Evolutionary conservation across 2,888 invertebrate genomes (phyloP).

Genomic region (Philereme transversata): DNA sequence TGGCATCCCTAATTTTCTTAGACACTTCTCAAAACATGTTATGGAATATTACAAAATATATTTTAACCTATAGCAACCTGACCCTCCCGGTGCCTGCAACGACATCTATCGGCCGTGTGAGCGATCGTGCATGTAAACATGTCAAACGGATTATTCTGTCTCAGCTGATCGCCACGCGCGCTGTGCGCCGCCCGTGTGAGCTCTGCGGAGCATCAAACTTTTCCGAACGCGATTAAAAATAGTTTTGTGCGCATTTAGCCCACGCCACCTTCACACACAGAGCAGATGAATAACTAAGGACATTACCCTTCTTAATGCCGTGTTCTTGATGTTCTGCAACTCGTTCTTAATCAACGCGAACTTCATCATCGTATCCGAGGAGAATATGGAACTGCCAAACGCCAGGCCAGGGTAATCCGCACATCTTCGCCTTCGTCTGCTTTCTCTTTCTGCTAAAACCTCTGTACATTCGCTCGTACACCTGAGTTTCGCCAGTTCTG

Average conservation of each 20-base stretch:
- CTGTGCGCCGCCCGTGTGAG: slow-evolving; percentile 49
- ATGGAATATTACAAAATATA: too few relatives aligned
- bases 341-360: slow-evolving; percentile 98
- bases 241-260: slow-evolving; percentile 79
- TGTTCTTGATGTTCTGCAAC: slow-evolving; percentile 98
- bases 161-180: slow-evolving; percentile 80
- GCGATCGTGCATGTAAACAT: slow-evolving; percentile 73
- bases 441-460: slow-evolving; percentile 93
- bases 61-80: slow-evolving; percentile 41
- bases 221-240: slow-evolving; percentile 75
- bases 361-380: slow-evolving; percentile 98
- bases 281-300: slow-evolving; percentile 77
- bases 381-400: slow-evolving; percentile 96
- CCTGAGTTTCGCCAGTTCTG: slow-evolving; percentile 92
- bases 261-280: slow-evolving; percentile 65
- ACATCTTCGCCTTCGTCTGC: slow-evolving; percentile 90
- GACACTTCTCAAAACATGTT: too few relatives aligned
- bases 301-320: slow-evolving; percentile 97
- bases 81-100: slow-evolving; percentile 42
- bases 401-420: slow-evolving; percentile 96
- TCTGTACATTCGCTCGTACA: slow-evolving; percentile 96
- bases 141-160: slow-evolving; percentile 73
- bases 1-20: too few relatives aligned
- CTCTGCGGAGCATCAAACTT: slow-evolving; percentile 56
- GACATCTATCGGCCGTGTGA: slow-evolving; percentile 69